Conservation (phyloP, 53 echinoderm and acorn worm genomes). For the Temnopleurus reevesii region DNA sequence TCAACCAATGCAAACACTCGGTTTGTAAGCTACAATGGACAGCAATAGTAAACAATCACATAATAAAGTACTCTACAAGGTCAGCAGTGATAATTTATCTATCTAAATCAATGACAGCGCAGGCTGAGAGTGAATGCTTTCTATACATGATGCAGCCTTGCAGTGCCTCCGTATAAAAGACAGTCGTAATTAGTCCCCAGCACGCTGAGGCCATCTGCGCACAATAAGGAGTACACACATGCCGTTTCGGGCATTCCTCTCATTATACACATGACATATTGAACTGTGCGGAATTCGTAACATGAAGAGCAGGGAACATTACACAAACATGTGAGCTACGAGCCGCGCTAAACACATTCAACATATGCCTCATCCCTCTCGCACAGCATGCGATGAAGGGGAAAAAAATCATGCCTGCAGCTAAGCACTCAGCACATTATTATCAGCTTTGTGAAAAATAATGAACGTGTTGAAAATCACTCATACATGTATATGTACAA, state of each 20-base stretch:
- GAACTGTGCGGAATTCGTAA: constrained; percentile 64
- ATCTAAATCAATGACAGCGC: not conserved
- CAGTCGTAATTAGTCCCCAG: constrained; percentile 47
- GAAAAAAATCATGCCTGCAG: constrained; percentile 44
- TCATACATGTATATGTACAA: constrained; percentile 63
- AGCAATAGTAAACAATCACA: not conserved
- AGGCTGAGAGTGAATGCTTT: not conserved
- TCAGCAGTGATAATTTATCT: constrained; percentile 44
- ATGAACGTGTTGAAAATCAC: constrained; percentile 59
- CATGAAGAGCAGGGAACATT: constrained; percentile 61
- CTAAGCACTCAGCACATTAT: constrained; percentile 43
- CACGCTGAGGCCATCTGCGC: constrained; percentile 35
- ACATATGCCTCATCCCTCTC: constrained; percentile 49
- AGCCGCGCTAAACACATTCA: constrained; percentile 46
- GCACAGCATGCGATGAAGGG: not conserved
- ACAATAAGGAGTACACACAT: constrained; percentile 30
- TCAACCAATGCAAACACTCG: not conserved
- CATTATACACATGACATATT: constrained; percentile 64
- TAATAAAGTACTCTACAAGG: constrained; percentile 39
- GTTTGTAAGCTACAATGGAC: not conserved
- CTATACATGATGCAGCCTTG: not conserved
- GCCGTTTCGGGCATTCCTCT: constrained; percentile 50
- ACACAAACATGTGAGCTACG: constrained; percentile 61
- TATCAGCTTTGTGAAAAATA: constrained; percentile 42
- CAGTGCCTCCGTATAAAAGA: constrained; percentile 18